Evolutionary conservation across 1,140 invertebrate species (phyloP).

Genomic region (Cotesia typhae): DNA sequence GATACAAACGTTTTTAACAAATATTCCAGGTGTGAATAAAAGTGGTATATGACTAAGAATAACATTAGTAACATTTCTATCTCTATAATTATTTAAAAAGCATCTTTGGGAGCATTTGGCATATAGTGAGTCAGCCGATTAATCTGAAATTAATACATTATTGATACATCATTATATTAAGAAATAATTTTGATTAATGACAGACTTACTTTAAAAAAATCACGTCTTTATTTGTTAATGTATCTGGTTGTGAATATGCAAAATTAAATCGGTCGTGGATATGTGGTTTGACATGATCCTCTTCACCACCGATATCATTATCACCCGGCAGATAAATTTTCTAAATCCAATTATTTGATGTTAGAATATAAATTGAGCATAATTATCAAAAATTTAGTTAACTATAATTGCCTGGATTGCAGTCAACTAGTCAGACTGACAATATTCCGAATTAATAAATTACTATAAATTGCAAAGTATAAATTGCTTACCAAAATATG

Average conservation of each 20-base stretch:
- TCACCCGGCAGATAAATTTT: constrained; percentile 90
- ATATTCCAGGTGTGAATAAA: constrained; percentile 69
- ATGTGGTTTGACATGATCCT: constrained; percentile 75
- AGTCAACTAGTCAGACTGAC: too few species aligned
- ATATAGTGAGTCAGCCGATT: constrained; percentile 73
- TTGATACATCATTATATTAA: not conserved
- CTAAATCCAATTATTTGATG: constrained; percentile 63
- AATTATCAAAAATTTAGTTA: not conserved
- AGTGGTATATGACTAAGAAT: constrained; percentile 78
- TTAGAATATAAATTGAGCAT: not conserved
- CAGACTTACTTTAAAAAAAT: constrained; percentile 69
- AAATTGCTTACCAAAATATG: constrained; percentile 64
- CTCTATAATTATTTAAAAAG: constrained; percentile 69
- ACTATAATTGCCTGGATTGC: constrained; percentile 36
- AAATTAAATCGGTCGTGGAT: constrained; percentile 82
- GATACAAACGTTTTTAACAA: constrained; percentile 70
- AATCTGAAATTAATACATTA: constrained; percentile 67
- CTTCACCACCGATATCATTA: constrained; percentile 95
- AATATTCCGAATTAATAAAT: too few species aligned
- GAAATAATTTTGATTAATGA: not conserved
- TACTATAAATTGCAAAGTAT: too few species aligned
- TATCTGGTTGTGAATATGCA: constrained; percentile 76
- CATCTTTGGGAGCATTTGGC: constrained; percentile 63
- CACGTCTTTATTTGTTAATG: constrained; percentile 69
- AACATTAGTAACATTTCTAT: constrained; percentile 69